Base-by-base conservation (phyloP, 2,888 invertebrate species). In the Andrena minutula region DNA sequence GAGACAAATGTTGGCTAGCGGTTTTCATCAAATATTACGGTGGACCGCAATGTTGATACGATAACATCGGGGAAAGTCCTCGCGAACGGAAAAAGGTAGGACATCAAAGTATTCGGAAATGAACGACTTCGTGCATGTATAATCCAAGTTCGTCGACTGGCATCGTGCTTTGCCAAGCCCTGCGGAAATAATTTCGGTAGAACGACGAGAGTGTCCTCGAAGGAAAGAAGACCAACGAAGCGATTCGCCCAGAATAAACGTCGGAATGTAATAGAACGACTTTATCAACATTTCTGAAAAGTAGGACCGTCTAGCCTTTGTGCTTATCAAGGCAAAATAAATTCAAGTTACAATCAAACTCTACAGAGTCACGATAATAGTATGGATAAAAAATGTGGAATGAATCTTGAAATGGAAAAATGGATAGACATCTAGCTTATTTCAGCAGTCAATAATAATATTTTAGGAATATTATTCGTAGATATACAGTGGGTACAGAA, bases 161-260 rank as follows among this genome's bases (percentile, higher is more conserved):
- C 76, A 64, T 72, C 60, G 75, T 81, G 74, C 86, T 88, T 89
- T 88, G 84, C 73, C 83, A 84, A 83, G 72, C 76, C 66, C 65
- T 58, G 84, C 82, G 88, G 84, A 88, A 88, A 77, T 87, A 86
- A 89, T 89, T 86, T 76, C 80, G 73, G 35, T 64, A 65, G 73
- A 69, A 65, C 35, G 63, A 61, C 68, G 63, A 75, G 63, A 60
- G 75, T 26, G 58, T 53, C 30, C 30, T 53, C n/a, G 58, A 71
- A 70, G 53, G 73, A 51, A 77, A 71, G 70, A 63, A 73, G 47
- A 75, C 76, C 80, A 77, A 73, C 73, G 86, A 83, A 66, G 51
- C 71, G 63, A 51, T 28, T 23, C 30, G 60, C 26, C 61, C 47
- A 66, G 68, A 83, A 74, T 65, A 75, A 82, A 83, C 63, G 71